Conservation (phyloP, 2,113 vertebrate species). For the Anthoscopus minutus region DNA sequence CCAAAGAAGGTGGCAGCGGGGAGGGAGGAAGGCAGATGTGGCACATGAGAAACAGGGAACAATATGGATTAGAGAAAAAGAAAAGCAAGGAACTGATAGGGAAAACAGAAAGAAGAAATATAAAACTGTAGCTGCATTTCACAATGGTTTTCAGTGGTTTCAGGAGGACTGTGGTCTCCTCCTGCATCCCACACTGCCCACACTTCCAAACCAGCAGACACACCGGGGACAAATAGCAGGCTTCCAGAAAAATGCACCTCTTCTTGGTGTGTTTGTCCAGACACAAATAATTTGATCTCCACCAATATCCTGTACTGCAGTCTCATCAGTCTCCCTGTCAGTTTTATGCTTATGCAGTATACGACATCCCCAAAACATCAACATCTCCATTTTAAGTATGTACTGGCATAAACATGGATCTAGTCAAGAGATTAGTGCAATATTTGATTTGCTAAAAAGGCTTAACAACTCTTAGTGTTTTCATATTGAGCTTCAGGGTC, state of each 20-base stretch:
- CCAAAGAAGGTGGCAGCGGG: not conserved
- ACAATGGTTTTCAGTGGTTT: not conserved
- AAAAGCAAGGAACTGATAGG: not conserved
- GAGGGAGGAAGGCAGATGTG: not conserved
- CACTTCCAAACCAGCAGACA: not conserved
- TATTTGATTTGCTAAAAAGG: slow-evolving; percentile 31
- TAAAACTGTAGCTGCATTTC: not conserved
- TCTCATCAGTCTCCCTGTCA: not conserved
- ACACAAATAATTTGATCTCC: not conserved
- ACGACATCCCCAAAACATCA: not conserved
- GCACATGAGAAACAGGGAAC: not conserved
- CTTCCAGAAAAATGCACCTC: not conserved
- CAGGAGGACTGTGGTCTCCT: not conserved
- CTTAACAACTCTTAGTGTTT: not conserved
- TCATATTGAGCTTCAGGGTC: slow-evolving; percentile 3
- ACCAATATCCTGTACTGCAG: not conserved
- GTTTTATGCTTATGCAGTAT: not conserved
- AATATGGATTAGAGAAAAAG: not conserved
- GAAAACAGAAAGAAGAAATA: not conserved
- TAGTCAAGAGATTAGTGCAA: not conserved
- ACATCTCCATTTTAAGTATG: not conserved
- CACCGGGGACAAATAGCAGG: not conserved
- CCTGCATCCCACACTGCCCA: not conserved
- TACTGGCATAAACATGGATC: not conserved
- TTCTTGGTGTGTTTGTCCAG: not conserved